Evolutionary conservation across 1,140 invertebrate species (phyloP).

Genomic region (Araneus ventricosus): DNA sequence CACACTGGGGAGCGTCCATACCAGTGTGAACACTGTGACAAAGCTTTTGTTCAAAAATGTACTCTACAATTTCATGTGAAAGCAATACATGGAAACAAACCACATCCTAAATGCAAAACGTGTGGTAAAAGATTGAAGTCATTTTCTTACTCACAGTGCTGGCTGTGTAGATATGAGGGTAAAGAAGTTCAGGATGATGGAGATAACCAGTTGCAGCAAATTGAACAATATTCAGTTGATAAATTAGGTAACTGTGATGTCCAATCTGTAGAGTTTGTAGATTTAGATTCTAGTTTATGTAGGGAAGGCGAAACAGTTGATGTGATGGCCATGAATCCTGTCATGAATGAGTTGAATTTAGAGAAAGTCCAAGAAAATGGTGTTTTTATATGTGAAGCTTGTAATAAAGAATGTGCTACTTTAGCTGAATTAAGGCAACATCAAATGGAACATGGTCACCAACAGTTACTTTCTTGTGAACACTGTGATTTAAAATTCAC

Average conservation of each 20-base stretch:
- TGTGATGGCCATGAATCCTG: slow-evolving; percentile 1
- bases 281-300: slow-evolving; percentile 23
- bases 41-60: slow-evolving; percentile 88
- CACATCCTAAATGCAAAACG: slow-evolving; percentile 62
- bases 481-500: slow-evolving; percentile 63
- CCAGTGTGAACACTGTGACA: slow-evolving; percentile 83
- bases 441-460: background rate
- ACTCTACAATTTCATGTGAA: slow-evolving; percentile 86
- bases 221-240: background rate
- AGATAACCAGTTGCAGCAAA: background rate
- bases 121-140: slow-evolving; percentile 60
- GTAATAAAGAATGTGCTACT: background rate
- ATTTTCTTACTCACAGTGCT: slow-evolving; percentile 51
- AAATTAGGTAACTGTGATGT: background rate
- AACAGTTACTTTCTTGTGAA: slow-evolving; percentile 54
- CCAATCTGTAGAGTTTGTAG: background rate
- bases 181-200: slow-evolving; percentile 18
- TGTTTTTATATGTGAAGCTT: slow-evolving; percentile 10
- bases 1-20: slow-evolving; percentile 75
- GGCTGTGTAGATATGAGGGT: slow-evolving; percentile 67
- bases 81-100: slow-evolving; percentile 59
- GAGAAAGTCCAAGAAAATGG: background rate
- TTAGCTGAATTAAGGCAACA: slow-evolving; percentile 28
- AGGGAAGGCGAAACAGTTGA: slow-evolving; percentile 5
- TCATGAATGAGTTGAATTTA: background rate